phyloP scores from a whole-genome alignment of 2,113 vertebrate genomes.

The Barnardius zonarius region DNA sequence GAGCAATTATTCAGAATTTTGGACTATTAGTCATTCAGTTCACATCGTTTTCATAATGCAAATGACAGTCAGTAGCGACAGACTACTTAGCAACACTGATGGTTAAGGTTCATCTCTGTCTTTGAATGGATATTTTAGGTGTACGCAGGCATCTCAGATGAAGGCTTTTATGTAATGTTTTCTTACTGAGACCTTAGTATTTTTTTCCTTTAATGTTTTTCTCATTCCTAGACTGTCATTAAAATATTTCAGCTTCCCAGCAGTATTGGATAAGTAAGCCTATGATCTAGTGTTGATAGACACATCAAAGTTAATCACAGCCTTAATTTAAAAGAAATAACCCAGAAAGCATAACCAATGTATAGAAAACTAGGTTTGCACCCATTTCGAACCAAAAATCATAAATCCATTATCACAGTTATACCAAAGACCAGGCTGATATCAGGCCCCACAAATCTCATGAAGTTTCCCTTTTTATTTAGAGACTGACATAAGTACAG shows the following conservation, averaged over 20 bases:
- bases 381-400: neutral
- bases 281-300: constrained; percentile 47
- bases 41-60: neutral
- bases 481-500: neutral
- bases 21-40: neutral
- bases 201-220: constrained; percentile 1
- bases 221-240: constrained; percentile 23
- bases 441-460: neutral
- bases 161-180: neutral
- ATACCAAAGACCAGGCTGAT: neutral
- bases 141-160: neutral
- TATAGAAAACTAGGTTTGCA: neutral
- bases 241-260: constrained; percentile 40
- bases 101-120: neutral
- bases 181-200: neutral
- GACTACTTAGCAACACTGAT: neutral
- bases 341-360: constrained; percentile 21
- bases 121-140: neutral
- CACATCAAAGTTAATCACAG: constrained; percentile 54
- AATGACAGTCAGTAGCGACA: neutral
- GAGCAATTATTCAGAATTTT: neutral
- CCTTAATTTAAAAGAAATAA: constrained; percentile 23
- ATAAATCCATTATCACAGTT: neutral
- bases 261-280: neutral
- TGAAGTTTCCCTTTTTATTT: neutral